Evolutionary conservation across 2,888 invertebrate genomes (phyloP).

Genomic region (Platypus cylindrus): DNA sequence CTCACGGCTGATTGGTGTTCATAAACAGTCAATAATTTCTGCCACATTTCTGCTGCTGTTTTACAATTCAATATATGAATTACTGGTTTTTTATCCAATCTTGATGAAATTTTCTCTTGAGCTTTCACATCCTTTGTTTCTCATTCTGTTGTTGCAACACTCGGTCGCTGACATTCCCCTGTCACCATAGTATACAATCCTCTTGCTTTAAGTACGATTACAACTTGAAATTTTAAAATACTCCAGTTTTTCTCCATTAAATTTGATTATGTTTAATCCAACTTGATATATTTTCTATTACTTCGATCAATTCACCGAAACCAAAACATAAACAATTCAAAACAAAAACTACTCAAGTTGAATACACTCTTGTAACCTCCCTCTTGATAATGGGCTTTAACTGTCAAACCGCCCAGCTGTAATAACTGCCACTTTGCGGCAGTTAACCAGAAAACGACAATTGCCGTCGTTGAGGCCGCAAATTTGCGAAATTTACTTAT

Average conservation of each 20-base stretch:
- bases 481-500: no score
- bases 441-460: no score
- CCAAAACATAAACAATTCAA: no score
- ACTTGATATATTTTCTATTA: no score
- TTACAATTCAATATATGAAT: constrained; percentile 17
- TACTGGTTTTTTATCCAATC: constrained; percentile 18
- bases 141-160: constrained; percentile 10
- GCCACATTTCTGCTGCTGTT: constrained; percentile 19
- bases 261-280: no score
- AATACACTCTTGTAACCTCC: no score
- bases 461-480: no score
- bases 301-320: no score
- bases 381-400: no score
- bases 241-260: constrained; percentile 15
- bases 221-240: constrained; percentile 15
- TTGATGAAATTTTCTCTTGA: constrained; percentile 16
- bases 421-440: no score
- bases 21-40: constrained; percentile 15
- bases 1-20: constrained; percentile 18
- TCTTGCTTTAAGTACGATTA: constrained; percentile 14
- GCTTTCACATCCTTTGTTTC: constrained; percentile 17
- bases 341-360: no score
- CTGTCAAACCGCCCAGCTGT: no score
- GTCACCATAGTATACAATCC: constrained; percentile 12
- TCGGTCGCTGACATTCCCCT: constrained; percentile 4